These are phyloP conservation scores for Sabatieria punctata DNA, from an alignment of 2,888 invertebrate species.

Conservation along the genomic window DNA sequence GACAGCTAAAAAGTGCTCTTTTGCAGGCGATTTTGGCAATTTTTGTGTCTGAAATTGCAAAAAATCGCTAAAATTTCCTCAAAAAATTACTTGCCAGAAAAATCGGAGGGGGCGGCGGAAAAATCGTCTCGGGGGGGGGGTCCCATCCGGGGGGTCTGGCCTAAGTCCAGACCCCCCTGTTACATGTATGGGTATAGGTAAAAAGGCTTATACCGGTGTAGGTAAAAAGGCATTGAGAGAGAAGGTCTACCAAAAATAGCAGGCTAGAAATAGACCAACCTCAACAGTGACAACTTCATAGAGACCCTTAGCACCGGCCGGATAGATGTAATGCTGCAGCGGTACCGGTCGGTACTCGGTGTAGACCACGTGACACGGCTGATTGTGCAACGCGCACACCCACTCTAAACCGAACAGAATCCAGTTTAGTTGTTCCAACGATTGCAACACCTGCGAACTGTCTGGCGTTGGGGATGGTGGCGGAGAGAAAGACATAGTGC, in stretches of 20 bases:
- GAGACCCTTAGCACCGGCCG: slow-evolving; percentile 78
- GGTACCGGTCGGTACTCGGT: slow-evolving; percentile 95
- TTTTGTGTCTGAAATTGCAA: too few species aligned
- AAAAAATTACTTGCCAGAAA: too few species aligned
- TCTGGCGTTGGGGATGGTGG: slow-evolving; percentile 94
- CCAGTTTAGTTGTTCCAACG: background rate
- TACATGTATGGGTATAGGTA: too few species aligned
- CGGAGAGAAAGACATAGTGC: slow-evolving; percentile 93
- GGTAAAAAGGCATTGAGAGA: background rate
- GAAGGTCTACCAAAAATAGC: slow-evolving; percentile 11
- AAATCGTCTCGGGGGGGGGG: too few species aligned
- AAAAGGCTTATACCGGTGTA: background rate
- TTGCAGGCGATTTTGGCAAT: too few species aligned
- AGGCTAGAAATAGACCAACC: slow-evolving; percentile 29
- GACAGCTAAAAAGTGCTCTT: too few species aligned
- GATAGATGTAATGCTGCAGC: slow-evolving; percentile 92
- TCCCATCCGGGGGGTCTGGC: too few species aligned
- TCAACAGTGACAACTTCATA: slow-evolving; percentile 87
- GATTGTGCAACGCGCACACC: slow-evolving; percentile 22
- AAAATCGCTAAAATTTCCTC: too few species aligned
- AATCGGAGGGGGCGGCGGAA: too few species aligned
- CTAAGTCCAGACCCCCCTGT: too few species aligned
- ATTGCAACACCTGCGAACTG: slow-evolving; percentile 48
- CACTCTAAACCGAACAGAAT: slow-evolving; percentile 20
- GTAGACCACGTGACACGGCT: slow-evolving; percentile 96